A percentile compares a stretch with the other conserved stretches of the same genome.
These are phyloP conservation scores for Atractosteus spatula DNA, from an alignment of 2,113 vertebrate species.

Conservation along the genomic window DNA sequence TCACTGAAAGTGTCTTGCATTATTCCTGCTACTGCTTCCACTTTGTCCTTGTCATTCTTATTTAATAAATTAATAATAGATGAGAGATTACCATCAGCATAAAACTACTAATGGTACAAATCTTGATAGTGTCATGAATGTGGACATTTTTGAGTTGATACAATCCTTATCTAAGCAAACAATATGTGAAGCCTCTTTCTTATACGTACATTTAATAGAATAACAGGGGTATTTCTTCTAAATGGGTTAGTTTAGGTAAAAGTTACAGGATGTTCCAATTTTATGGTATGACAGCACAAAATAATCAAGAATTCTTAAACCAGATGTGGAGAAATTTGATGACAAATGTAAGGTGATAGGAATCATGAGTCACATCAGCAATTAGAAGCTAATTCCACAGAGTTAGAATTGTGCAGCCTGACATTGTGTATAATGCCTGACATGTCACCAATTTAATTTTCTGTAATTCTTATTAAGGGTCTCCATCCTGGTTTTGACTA, in stretches of 20 bases:
- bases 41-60: too few species aligned
- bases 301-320: constrained; percentile 9
- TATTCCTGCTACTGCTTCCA: too few species aligned
- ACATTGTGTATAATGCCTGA: neutral
- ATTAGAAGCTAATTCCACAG: neutral
- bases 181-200: too few species aligned
- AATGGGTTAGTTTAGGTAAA: neutral
- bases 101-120: too few species aligned
- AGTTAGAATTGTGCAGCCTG: neutral
- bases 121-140: too few species aligned
- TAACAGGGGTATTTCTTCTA: neutral
- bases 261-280: neutral
- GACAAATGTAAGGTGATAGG: neutral
- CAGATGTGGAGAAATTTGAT: neutral
- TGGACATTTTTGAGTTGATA: too few species aligned
- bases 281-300: neutral
- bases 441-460: neutral
- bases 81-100: too few species aligned
- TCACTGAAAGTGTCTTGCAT: too few species aligned
- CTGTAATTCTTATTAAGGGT: neutral
- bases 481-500: neutral
- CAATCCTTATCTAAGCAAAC: too few species aligned
- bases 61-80: too few species aligned
- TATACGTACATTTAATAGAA: neutral
- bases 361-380: neutral